phyloP scores from a whole-genome alignment of 2,888 invertebrate species.

The Ectemnius continuus region DNA sequence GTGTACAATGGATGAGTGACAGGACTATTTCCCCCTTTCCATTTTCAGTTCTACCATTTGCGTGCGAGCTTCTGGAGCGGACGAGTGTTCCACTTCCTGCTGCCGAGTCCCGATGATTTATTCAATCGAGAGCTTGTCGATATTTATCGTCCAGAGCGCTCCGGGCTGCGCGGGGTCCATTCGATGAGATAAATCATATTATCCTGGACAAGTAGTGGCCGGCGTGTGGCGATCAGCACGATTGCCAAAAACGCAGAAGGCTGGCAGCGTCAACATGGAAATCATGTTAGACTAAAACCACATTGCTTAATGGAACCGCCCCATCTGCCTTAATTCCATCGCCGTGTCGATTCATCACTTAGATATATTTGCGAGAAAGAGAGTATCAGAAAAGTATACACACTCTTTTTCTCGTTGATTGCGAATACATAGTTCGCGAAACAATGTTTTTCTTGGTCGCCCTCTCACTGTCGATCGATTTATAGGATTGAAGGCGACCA shows the following conservation, averaged over 20 bases:
- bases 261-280: conserved; percentile 47
- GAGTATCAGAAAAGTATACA: neutral
- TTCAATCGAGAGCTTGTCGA: conserved; percentile 62
- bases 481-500: no score
- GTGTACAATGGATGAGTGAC: conserved; percentile 16
- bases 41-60: conserved; percentile 38
- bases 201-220: conserved; percentile 64
- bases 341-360: conserved; percentile 38
- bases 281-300: conserved; percentile 59
- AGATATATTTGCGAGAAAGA: no score
- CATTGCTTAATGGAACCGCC: conserved; percentile 52
- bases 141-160: conserved; percentile 55
- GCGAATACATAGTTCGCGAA: no score
- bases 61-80: conserved; percentile 37
- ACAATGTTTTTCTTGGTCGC: no score
- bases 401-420: conserved; percentile 21
- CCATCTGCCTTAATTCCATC: conserved; percentile 50
- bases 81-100: conserved; percentile 42
- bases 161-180: conserved; percentile 47
- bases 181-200: conserved; percentile 63
- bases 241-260: conserved; percentile 56
- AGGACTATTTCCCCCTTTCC: conserved; percentile 39
- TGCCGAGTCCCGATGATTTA: conserved; percentile 58
- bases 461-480: no score
- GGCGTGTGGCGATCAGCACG: conserved; percentile 54